Base-by-base conservation (phyloP, 2,797 vertebrate species). In the Danio jaintianensis region DNA sequence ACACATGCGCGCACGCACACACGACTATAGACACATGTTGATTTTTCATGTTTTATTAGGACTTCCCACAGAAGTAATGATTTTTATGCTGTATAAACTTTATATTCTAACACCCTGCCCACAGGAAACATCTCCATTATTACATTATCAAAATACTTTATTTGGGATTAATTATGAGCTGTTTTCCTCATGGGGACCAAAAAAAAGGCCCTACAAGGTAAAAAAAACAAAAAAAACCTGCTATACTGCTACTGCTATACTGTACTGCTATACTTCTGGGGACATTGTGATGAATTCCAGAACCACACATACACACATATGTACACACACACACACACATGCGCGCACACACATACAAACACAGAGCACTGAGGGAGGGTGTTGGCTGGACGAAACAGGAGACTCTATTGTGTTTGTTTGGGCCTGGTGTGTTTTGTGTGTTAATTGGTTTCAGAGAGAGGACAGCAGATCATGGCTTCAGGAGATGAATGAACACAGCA, bases 391-490 rank as follows among this genome's bases (percentile, higher is more conserved):
- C 87, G 78, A 90, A 90, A 90, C 83, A 83, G 55, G 20, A 43
- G 43, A 80, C 64, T 77, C 56, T 61, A 73, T 78, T 83, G 78
- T 78, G 74, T 63, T 70, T 82, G 58, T 80, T 72, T 70, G 50
- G 80, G 5, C 47, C 48, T 68, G 77, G 81, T 81, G 74, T 67
- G 52, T 80, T 74, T 47, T 61, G 58, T 61, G 66, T 68, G 79
- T 66, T 82, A 83, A 91, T 86, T 88, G 85, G 86, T 88, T 92
- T 87, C 89, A 90, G 58, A 75, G 20, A 82, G 38, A 74, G 83
- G 82, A 76, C 80, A 58, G n/a, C 45, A 11, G 55, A 13, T 47
- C 45, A 52, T 42, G 43, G 47, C 1, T 53, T 69, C 58, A 80
- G 18, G 67, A 48, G 68, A 79, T 66, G 43, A 11, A 42, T 36